Base-by-base conservation (phyloP, 2,888 invertebrate species). In the Eristalis arbustorum region DNA sequence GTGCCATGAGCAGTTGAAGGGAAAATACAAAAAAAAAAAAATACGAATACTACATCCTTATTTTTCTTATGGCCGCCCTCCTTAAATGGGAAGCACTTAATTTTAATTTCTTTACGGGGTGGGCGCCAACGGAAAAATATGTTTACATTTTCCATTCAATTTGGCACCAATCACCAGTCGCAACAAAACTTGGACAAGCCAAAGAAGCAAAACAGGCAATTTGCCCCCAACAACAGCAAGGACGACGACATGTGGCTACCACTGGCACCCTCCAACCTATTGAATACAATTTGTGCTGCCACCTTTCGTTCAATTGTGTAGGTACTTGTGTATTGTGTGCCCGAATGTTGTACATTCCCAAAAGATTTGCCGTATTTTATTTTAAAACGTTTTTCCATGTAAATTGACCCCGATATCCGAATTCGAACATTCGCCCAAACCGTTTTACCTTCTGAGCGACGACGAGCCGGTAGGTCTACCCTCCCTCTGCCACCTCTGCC, bases 111-210 rank as follows among this genome's bases (percentile, higher is more conserved):
- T 74, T 75, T 74, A 25, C 74, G 71, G 73, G 34, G 42, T 62
- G 28, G 57, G 66, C 40, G 63, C 40, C 49, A 61, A 83, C 64
- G 61, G 62, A 83, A 88, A 49, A 88, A 84, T 88, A 88, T 88
- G 88, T 80, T 84, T 73, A 84, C 88, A 88, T 88, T 88, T 88
- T 88, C 88, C 88, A 88, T 88, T 88, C 84, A 88, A 88, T 88
- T 84, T 88, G 88, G 88, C 88, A 84, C 64, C 76, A 84, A 84
- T 87, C 75, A 78, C 78, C 63, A 75, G 75, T 75, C 66, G 62
- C 64, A 62, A 74, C 69, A 73, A 64, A 66, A 76, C 37, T 64
- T 71, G 63, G 74, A 74, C 74, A 80, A 62, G 56, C 56, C 23
- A 56, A 85, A 87, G 62, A 69, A 61, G 73, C 77, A 81, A 71